These are phyloP conservation scores for Diarsia rubi DNA, from an alignment of 2,888 invertebrate species.

Conservation along the genomic window DNA sequence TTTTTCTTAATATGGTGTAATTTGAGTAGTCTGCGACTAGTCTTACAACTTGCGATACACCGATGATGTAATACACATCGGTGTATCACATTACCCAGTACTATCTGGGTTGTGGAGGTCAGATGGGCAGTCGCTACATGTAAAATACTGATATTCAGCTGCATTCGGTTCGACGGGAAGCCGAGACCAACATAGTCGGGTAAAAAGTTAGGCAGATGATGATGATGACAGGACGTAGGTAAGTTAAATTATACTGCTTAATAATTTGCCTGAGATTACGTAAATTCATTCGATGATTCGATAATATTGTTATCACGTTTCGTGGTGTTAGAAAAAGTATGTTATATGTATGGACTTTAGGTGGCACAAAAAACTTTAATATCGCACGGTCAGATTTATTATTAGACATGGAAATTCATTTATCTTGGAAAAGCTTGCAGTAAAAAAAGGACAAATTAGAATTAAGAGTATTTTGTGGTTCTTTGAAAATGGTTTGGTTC, in stretches of 20 bases:
- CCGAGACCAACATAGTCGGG: too few relatives aligned
- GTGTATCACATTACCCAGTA: too few relatives aligned
- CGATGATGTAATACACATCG: too few relatives aligned
- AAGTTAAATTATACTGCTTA: too few relatives aligned
- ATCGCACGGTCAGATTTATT: neutral
- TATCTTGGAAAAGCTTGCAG: neutral
- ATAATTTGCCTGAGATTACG: neutral
- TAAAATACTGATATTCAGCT: too few relatives aligned
- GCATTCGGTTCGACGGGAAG: too few relatives aligned
- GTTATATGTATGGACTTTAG: neutral
- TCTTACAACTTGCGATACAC: too few relatives aligned
- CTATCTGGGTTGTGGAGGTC: too few relatives aligned
- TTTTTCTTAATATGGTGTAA: too few relatives aligned
- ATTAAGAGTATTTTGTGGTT: neutral
- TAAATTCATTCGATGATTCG: neutral
- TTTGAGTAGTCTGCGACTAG: too few relatives aligned
- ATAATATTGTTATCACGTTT: neutral
- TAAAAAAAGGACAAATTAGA: neutral
- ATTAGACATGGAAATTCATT: neutral
- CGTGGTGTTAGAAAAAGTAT: slow-evolving; percentile 9
- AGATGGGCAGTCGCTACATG: too few relatives aligned
- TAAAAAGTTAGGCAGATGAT: too few relatives aligned
- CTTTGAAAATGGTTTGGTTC: neutral
- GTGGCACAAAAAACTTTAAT: neutral
- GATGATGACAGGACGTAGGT: neutral